Percentiles rank a stretch among this genome's conserved stretches.
Evolutionary conservation across 2,797 vertebrate genomes (phyloP).

Genomic region (Anguilla anguilla): DNA sequence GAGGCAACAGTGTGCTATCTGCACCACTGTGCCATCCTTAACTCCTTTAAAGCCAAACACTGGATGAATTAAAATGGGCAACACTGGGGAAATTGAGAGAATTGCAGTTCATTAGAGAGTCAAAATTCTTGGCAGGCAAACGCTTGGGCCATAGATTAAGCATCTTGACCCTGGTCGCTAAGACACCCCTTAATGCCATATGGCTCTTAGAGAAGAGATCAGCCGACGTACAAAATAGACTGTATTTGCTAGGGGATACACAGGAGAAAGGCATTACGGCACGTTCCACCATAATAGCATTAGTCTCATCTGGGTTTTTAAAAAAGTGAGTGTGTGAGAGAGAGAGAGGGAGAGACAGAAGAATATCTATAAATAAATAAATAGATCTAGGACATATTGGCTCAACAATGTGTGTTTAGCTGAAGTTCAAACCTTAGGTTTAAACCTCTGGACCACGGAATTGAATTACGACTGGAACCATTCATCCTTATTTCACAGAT

Average conservation of each 20-base stretch:
- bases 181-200: slow-evolving; percentile 50
- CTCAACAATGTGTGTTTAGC: too few species aligned
- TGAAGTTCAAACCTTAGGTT: too few species aligned
- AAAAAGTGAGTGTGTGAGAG: neutral
- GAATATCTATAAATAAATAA: neutral
- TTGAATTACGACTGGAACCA: too few species aligned
- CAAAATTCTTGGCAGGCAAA: slow-evolving; percentile 55
- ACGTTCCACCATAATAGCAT: neutral
- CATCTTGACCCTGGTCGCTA: slow-evolving; percentile 41
- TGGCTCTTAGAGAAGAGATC: slow-evolving; percentile 31
- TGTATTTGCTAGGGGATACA: neutral
- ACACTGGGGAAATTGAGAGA: slow-evolving; percentile 38
- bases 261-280: neutral
- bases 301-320: neutral
- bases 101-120: slow-evolving; percentile 55
- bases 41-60: too few species aligned
- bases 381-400: too few species aligned
- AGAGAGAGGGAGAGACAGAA: neutral
- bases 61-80: slow-evolving; percentile 6
- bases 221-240: slow-evolving; percentile 23
- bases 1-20: neutral
- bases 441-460: too few species aligned
- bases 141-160: slow-evolving; percentile 54
- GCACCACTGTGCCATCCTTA: too few species aligned
- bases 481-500: too few species aligned